Evolutionary conservation across 2,113 vertebrate species (phyloP).

Genomic region (Tursiops truncatus): DNA sequence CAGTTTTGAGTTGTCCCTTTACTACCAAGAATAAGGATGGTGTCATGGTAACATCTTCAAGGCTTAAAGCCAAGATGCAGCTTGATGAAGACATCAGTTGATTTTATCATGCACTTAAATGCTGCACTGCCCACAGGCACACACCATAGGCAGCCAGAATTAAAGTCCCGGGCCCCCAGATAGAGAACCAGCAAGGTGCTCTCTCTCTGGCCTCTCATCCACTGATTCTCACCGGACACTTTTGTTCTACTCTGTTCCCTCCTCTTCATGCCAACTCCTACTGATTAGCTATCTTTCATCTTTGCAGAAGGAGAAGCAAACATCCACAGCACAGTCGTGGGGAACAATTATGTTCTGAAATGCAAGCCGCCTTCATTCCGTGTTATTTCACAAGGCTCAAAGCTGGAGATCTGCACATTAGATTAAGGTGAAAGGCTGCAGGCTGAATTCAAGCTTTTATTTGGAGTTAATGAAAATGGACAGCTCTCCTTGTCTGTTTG

Average conservation of each 20-base stretch:
- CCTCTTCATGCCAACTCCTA: background rate
- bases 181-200: background rate
- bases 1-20: background rate
- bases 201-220: too few relatives aligned
- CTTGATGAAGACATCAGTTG: background rate
- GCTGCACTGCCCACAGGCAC: background rate
- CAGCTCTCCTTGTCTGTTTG: constrained; percentile 44
- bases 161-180: background rate
- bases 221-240: background rate
- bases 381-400: background rate
- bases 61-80: background rate
- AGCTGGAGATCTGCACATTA: background rate
- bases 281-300: constrained; percentile 7
- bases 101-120: background rate
- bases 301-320: constrained; percentile 49
- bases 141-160: background rate
- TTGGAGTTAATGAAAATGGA: constrained; percentile 63
- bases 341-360: constrained; percentile 41
- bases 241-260: background rate
- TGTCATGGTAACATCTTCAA: background rate
- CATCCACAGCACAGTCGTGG: background rate
- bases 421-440: constrained; percentile 22
- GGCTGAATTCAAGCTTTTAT: constrained; percentile 55
- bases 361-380: background rate
- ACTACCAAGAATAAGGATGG: background rate